These are phyloP conservation scores for Scomber colias DNA, from an alignment of 2,113 vertebrate genomes.

Conservation along the genomic window DNA sequence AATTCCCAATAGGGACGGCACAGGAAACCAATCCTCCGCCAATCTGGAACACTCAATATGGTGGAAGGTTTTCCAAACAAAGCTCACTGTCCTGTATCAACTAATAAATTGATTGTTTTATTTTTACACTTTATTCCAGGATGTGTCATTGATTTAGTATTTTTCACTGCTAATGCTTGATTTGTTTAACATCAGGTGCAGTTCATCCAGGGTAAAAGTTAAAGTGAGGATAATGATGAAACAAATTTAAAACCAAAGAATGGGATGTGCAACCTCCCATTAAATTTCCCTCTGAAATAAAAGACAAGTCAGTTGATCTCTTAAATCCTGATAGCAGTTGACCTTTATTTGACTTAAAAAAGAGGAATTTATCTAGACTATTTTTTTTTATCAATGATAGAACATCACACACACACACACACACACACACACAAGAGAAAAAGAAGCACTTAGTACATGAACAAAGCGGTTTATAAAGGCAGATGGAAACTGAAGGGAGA, in stretches of 20 bases:
- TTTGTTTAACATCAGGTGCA: conserved; percentile 19
- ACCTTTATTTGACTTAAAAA: conserved; percentile 16
- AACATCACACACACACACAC: not conserved
- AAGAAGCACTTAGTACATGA: not conserved
- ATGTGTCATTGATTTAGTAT: conserved; percentile 16
- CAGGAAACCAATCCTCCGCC: conserved; percentile 54
- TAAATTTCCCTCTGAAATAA: conserved; percentile 21
- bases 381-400: not conserved
- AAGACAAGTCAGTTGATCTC: not conserved
- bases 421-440: not conserved
- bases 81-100: conserved; percentile 25
- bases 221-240: conserved; percentile 16
- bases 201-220: conserved; percentile 17
- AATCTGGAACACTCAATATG: conserved; percentile 66
- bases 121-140: conserved; percentile 18
- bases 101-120: not conserved
- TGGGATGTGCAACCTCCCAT: not conserved
- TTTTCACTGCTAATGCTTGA: not conserved
- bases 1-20: conserved; percentile 56
- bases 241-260: conserved; percentile 36
- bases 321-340: conserved; percentile 23
- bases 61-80: conserved; percentile 52
- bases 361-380: not conserved
- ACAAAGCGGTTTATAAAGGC: conserved; percentile 1
- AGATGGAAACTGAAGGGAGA: not conserved